Evolutionary conservation across 1,140 invertebrate species (phyloP), one percentile per base, ranked within the genome.

Genomic region (Hypothenemus hampei): DNA sequence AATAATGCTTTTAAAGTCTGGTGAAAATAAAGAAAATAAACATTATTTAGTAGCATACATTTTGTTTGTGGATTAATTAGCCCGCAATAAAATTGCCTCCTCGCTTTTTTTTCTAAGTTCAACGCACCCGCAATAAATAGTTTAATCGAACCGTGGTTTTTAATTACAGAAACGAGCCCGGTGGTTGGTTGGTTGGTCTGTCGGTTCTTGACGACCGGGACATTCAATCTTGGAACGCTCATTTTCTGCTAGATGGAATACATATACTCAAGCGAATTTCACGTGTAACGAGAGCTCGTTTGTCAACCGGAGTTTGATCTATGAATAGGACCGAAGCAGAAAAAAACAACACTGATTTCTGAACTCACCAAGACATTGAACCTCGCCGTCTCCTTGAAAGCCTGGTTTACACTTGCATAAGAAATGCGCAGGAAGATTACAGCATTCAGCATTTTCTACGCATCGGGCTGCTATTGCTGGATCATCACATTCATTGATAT

Each of bases 401-500:
- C 92, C 93, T 23, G 89, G 80, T 64, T 88, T 85, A 75, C 92
- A 97, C 77, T 93, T 93, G 76, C 93, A 97, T 45, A 93, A 82
- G 73, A 91, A 96, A 76, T 93, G 89, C 50, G 91, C 87, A 21
- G 92, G 92, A 60, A 96, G 74, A 77, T 97, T 96, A 66, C 92
- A 95, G 72, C 93, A 96, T 71, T 94, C 91, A 7, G 92, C 88
- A 72, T 96, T 93, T 67, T 84, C 78, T 26, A 93, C 91, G 74
- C 93, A 96, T 65, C 87, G 78, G 22, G 83, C 79, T 35, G 87
- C 81, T 57, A 94, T 77, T 37, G 76, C 73, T 43, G 91, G 91
- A 74, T 92, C 87, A 65, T 88, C 83, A 72, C 93, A 96, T 77
- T 96, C 93, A 73, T 96, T 86, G 70, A 95, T 93, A 77, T 96